phyloP scores from a whole-genome alignment of 2,797 vertebrate species.

The Eospalax fontanierii region DNA sequence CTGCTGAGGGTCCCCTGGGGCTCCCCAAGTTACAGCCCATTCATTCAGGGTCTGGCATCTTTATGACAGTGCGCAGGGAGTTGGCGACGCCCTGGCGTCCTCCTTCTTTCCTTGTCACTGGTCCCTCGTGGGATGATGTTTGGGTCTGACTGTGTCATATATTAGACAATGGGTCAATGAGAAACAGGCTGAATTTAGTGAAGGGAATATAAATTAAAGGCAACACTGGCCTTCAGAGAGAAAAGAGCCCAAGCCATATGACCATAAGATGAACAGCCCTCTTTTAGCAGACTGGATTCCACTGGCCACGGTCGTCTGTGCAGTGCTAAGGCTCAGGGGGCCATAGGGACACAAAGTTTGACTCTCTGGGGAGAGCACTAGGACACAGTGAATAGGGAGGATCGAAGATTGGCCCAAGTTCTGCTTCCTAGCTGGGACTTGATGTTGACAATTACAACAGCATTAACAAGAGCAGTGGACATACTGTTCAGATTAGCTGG shows the following conservation, averaged over 20 bases:
- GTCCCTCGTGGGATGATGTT: constrained; percentile 51
- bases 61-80: neutral
- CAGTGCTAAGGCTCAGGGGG: neutral
- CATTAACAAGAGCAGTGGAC: rapidly evolving
- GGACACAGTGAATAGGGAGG: neutral
- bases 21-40: neutral
- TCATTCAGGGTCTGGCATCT: constrained; percentile 53
- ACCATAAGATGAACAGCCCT: neutral
- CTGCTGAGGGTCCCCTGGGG: rapidly evolving
- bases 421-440: no score
- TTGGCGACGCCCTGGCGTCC: constrained; percentile 4
- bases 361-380: neutral
- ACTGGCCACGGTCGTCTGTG: neutral
- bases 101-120: constrained; percentile 22
- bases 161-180: constrained; percentile 57
- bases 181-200: constrained; percentile 64
- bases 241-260: neutral
- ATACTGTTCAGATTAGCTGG: neutral
- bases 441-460: neutral
- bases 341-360: neutral
- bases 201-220: constrained; percentile 67
- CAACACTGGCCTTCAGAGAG: neutral
- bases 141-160: neutral
- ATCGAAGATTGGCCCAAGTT: neutral
- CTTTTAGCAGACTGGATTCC: neutral